Conservation (phyloP, 1,140 invertebrate species). For the Drosophila tani region DNA sequence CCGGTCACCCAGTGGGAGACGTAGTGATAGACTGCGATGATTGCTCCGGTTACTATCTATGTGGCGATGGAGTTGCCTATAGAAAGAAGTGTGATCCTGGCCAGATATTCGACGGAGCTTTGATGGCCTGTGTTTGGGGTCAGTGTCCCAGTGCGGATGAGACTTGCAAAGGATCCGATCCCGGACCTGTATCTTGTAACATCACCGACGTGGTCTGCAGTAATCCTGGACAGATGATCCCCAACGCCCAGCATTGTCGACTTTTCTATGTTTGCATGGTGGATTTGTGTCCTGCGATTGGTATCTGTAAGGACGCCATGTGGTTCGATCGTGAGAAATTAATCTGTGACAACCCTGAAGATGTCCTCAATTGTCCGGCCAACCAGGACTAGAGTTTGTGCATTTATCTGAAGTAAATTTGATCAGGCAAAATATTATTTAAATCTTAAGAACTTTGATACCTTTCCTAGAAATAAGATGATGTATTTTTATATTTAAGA, state of each 20-base stretch:
- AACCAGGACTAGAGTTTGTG: constrained; percentile 37
- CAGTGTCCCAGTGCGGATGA: constrained; percentile 47
- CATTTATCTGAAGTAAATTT: too few relatives aligned
- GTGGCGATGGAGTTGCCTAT: constrained; percentile 11
- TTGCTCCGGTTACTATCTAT: constrained; percentile 51
- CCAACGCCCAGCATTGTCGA: constrained; percentile 56
- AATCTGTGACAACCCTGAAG: constrained; percentile 39
- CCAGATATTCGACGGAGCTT: constrained; percentile 9
- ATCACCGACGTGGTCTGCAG: constrained; percentile 30
- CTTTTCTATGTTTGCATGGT: constrained; percentile 54
- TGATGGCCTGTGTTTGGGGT: constrained; percentile 31
- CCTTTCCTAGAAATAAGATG: too few relatives aligned
- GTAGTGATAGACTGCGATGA: constrained; percentile 51
- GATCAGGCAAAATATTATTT: background rate
- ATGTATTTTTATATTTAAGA: too few relatives aligned
- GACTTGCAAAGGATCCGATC: background rate
- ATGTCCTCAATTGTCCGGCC: constrained; percentile 59
- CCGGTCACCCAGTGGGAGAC: constrained; percentile 26
- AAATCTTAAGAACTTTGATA: too few relatives aligned
- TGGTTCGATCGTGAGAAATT: constrained; percentile 57
- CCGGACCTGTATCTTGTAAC: constrained; percentile 2
- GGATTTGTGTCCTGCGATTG: constrained; percentile 30
- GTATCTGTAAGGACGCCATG: constrained; percentile 56
- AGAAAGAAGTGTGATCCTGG: constrained; percentile 26
- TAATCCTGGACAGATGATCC: constrained; percentile 43